Conservation (phyloP, 2,797 vertebrate species). For the Smutsia gigantea region DNA sequence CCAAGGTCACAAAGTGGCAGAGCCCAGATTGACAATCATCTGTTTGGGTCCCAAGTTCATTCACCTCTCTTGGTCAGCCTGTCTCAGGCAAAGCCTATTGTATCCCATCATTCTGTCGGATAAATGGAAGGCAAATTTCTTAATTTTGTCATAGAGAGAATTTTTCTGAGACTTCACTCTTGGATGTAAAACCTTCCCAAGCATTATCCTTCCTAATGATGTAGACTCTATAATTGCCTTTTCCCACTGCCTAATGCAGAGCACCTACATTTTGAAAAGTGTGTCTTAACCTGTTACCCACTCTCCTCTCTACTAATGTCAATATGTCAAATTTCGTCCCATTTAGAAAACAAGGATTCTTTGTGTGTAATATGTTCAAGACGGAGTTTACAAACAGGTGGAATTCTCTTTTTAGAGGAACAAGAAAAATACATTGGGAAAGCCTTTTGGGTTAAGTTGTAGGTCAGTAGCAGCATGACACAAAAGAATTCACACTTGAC, state of each 20-base stretch:
- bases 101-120: neutral
- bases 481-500: slow-evolving; percentile 54
- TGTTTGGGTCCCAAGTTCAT: neutral
- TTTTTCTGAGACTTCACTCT: neutral
- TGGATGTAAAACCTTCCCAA: neutral
- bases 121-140: neutral
- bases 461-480: slow-evolving; percentile 36
- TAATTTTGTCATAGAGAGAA: slow-evolving; percentile 14
- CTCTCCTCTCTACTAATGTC: neutral
- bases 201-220: slow-evolving; percentile 16
- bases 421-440: neutral
- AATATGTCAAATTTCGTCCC: neutral
- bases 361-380: neutral
- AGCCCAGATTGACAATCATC: neutral
- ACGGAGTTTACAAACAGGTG: slow-evolving; percentile 8
- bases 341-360: slow-evolving; percentile 41
- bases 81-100: neutral
- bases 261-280: neutral
- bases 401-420: slow-evolving; percentile 32
- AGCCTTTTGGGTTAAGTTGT: neutral
- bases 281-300: neutral
- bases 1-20: neutral
- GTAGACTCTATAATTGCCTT: neutral
- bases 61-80: neutral
- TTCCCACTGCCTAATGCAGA: neutral